These are phyloP conservation scores for Callocephalon fimbriatum DNA, from an alignment of 2,113 vertebrate genomes.

Conservation along the genomic window DNA sequence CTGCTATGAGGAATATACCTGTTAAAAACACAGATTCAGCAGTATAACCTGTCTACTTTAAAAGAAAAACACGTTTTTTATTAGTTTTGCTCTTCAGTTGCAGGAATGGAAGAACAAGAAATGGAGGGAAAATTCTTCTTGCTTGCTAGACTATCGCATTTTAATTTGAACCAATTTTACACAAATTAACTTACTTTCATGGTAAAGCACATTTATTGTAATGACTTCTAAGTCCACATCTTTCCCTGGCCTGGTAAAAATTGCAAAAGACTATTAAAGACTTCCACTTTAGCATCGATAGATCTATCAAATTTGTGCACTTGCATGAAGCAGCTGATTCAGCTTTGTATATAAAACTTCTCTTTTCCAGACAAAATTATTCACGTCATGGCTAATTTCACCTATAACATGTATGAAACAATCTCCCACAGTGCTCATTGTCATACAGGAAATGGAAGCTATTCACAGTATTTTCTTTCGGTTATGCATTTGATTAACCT, in stretches of 20 bases:
- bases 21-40: not conserved
- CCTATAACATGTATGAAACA: not conserved
- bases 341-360: not conserved
- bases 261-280: not conserved
- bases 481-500: constrained; percentile 8
- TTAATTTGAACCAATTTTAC: constrained; percentile 19
- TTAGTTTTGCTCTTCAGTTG: not conserved
- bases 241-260: not conserved
- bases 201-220: not conserved
- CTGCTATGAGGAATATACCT: not conserved
- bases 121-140: not conserved
- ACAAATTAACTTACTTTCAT: not conserved
- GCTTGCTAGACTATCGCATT: not conserved
- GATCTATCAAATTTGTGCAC: not conserved
- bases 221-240: not conserved
- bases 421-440: not conserved
- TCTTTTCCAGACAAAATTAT: not conserved
- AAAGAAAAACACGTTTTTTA: not conserved
- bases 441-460: not conserved
- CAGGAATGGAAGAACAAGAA: not conserved
- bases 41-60: not conserved
- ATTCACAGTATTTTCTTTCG: not conserved
- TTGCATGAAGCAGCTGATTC: constrained; percentile 14
- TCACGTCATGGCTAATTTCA: not conserved
- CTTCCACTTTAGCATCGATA: not conserved